Conservation (phyloP, 1,140 invertebrate species). For the Drosophila setifemur region DNA sequence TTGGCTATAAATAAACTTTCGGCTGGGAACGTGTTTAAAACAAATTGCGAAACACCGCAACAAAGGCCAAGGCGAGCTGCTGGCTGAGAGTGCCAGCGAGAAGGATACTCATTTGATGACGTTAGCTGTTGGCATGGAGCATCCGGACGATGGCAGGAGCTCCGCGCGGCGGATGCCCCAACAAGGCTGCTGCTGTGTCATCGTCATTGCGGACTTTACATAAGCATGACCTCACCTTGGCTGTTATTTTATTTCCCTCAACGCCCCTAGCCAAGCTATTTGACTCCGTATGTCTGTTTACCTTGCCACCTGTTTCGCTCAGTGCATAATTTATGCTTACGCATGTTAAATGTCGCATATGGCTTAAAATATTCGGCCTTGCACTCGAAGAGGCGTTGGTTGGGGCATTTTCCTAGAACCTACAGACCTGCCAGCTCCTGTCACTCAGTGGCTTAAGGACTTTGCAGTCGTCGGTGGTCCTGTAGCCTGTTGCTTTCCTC, state of each 20-base stretch:
- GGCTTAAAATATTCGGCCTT: conserved; percentile 23
- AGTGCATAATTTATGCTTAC: conserved; percentile 54
- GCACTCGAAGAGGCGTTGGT: background rate
- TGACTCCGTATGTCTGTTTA: conserved; percentile 19
- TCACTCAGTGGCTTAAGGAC: conserved; percentile 48
- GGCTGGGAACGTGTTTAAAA: conserved; percentile 17
- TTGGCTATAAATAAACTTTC: conserved; percentile 41
- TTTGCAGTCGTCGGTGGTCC: conserved; percentile 33
- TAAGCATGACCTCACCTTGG: conserved; percentile 56
- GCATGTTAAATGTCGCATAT: conserved; percentile 49
- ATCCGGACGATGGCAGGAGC: conserved; percentile 8
- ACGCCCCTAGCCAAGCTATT: background rate
- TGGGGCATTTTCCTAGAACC: background rate
- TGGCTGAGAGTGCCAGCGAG: conserved; percentile 13
- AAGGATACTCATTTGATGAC: conserved; percentile 49
- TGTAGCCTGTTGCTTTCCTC: conserved; percentile 38
- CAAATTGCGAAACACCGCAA: conserved; percentile 45
- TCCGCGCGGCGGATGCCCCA: background rate
- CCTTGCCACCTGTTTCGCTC: conserved; percentile 26
- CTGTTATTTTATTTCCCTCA: conserved; percentile 8
- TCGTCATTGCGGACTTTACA: conserved; percentile 48
- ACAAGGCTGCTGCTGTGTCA: conserved; percentile 48
- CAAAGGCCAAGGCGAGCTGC: conserved; percentile 48
- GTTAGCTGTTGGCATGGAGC: conserved; percentile 22
- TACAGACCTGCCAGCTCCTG: conserved; percentile 27